These are phyloP conservation scores for Ips typographus DNA, from an alignment of 1,140 invertebrate species.

Conservation along the genomic window DNA sequence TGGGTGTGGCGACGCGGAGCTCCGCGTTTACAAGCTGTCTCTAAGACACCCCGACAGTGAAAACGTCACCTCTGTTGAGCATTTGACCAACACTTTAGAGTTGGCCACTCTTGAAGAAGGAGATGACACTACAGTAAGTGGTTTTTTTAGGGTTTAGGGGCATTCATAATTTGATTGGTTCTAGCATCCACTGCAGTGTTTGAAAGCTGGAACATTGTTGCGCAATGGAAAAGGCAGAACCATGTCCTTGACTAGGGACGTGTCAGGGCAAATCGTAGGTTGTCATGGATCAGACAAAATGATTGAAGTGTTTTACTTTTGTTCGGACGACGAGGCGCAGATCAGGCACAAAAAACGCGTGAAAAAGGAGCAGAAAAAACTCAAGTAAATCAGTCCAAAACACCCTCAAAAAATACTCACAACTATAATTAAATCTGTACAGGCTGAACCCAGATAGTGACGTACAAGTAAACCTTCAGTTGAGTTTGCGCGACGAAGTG, in stretches of 20 bases:
- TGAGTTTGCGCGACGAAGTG: conserved; percentile 73
- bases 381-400: conserved; percentile 51
- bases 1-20: conserved; percentile 80
- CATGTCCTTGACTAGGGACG: conserved; percentile 65
- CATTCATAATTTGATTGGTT: too few species aligned
- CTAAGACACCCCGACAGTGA: conserved; percentile 56
- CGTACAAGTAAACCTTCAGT: conserved; percentile 27
- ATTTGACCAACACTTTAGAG: conserved; percentile 55
- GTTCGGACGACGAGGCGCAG: conserved; percentile 72
- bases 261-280: conserved; percentile 67
- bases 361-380: conserved; percentile 71
- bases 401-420: background rate
- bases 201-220: conserved; percentile 74
- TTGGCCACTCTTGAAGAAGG: conserved; percentile 61
- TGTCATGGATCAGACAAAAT: conserved; percentile 81
- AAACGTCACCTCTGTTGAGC: conserved; percentile 54
- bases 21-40: conserved; percentile 79
- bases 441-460: too few species aligned
- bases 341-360: conserved; percentile 70
- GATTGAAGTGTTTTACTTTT: conserved; percentile 84
- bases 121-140: conserved; percentile 56
- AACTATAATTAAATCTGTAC: background rate
- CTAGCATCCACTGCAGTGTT: conserved; percentile 68
- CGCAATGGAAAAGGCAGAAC: conserved; percentile 75
- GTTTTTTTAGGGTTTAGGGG: background rate